Conservation (phyloP, 2,113 vertebrate genomes). For the Oxyruncus cristatus region DNA sequence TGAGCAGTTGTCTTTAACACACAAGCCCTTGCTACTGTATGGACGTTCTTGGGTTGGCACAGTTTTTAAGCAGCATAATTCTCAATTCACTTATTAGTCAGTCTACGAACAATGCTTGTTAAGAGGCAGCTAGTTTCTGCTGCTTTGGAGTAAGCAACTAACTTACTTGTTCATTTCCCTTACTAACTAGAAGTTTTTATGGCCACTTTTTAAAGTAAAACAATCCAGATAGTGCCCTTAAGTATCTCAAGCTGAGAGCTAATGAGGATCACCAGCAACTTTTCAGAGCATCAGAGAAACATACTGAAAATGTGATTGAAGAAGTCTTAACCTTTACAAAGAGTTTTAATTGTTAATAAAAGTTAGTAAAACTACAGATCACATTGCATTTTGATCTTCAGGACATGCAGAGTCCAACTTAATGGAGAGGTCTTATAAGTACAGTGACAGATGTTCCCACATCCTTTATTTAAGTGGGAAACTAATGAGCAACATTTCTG, state of each 20-base stretch:
- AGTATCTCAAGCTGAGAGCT: not conserved
- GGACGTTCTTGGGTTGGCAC: not conserved
- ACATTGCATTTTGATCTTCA: not conserved
- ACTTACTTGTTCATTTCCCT: not conserved
- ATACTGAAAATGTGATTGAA: not conserved
- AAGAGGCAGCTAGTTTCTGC: not conserved
- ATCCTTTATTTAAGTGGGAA: constrained; percentile 6
- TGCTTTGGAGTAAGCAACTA: not conserved
- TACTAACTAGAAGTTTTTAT: not conserved
- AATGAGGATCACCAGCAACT: not conserved
- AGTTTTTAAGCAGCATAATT: not conserved
- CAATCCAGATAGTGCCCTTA: not conserved
- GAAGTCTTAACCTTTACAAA: not conserved
- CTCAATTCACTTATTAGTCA: not conserved
- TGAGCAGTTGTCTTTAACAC: not conserved
- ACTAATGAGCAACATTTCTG: constrained; percentile 18
- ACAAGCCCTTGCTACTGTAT: not conserved
- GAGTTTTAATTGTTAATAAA: not conserved
- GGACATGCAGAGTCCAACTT: not conserved
- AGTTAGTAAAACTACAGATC: not conserved
- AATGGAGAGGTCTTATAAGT: constrained; percentile 65
- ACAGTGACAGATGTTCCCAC: constrained; percentile 65
- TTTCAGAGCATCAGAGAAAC: not conserved
- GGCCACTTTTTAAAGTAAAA: not conserved
- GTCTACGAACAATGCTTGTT: not conserved